Conservation (phyloP, 2,797 vertebrate species). For the Euphonia xanthogaster region DNA sequence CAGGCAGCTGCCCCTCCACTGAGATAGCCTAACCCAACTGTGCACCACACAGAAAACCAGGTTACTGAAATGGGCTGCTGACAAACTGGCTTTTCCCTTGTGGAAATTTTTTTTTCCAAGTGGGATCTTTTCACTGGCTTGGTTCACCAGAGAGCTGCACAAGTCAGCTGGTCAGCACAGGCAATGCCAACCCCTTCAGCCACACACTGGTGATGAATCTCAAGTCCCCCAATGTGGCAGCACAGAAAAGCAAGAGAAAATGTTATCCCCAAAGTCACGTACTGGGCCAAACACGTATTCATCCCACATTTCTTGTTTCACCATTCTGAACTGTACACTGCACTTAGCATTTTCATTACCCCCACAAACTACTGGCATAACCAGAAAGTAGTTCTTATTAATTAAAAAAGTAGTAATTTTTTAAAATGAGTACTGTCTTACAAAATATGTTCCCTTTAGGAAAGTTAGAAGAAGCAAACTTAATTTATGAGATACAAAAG, state of each 20-base stretch:
- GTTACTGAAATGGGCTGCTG: background rate
- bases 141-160: background rate
- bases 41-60: accelerated
- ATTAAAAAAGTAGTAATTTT: background rate
- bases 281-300: background rate
- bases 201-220: background rate
- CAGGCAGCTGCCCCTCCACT: background rate
- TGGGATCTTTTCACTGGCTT: background rate
- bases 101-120: background rate
- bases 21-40: background rate
- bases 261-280: background rate
- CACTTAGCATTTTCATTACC: background rate
- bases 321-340: background rate
- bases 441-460: background rate
- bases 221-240: background rate
- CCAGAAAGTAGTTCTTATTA: background rate
- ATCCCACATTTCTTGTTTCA: background rate
- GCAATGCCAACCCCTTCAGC: background rate
- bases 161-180: background rate
- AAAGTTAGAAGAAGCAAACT: background rate
- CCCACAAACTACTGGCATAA: background rate
- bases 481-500: background rate
- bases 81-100: background rate
- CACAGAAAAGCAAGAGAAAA: background rate
- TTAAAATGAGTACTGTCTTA: background rate